phyloP scores from a whole-genome alignment of 2,888 invertebrate species.

The Parasteatoda lunata region DNA sequence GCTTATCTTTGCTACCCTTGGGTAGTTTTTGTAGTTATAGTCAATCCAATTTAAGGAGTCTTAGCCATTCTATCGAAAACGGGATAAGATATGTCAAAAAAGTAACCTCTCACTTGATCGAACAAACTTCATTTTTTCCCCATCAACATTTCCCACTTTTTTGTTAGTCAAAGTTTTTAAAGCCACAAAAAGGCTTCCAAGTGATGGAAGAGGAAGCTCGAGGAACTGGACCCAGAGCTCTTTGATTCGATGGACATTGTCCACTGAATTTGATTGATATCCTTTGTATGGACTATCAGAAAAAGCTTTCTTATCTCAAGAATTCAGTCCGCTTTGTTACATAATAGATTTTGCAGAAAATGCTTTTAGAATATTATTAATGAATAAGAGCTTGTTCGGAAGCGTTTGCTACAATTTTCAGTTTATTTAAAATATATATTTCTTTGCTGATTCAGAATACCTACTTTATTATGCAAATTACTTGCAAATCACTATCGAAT shows the following conservation, averaged over 20 bases:
- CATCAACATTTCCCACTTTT: not conserved
- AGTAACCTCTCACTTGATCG: not conserved
- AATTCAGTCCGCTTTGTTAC: too few species aligned
- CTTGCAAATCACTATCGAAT: too few species aligned
- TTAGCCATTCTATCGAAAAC: not conserved
- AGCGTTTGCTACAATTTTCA: too few species aligned
- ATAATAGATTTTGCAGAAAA: too few species aligned
- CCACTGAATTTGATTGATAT: slow-evolving; percentile 4
- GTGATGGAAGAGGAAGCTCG: slow-evolving; percentile 8
- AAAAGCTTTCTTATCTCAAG: not conserved
- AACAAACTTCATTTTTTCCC: not conserved
- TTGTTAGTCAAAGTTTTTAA: not conserved
- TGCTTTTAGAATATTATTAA: too few species aligned
- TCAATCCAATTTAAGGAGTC: too few species aligned
- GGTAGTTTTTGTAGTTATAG: too few species aligned
- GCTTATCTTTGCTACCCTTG: too few species aligned
- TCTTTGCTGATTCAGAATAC: too few species aligned
- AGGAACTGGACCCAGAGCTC: slow-evolving; percentile 2
- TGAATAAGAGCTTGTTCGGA: too few species aligned
- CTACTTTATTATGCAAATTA: too few species aligned
- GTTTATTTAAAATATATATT: too few species aligned
- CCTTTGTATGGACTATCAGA: not conserved
- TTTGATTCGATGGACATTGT: slow-evolving; percentile 11
- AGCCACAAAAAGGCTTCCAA: slow-evolving; percentile 4
- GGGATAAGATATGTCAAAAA: not conserved